Evolutionary conservation across 2,888 invertebrate species (phyloP).

Genomic region (Tanypteryx hageni): DNA sequence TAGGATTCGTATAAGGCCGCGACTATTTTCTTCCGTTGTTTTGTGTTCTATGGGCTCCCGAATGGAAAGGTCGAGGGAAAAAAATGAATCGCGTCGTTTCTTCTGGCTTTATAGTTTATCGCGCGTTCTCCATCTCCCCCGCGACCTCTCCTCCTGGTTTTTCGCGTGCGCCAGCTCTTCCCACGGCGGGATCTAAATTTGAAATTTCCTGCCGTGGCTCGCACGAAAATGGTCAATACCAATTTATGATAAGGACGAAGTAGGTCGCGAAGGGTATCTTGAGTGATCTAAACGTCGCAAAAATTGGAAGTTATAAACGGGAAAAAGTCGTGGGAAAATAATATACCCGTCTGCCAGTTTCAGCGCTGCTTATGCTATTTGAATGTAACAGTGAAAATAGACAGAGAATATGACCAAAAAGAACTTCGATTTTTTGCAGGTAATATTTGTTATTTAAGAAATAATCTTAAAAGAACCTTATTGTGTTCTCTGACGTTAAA

Average conservation of each 20-base stretch:
- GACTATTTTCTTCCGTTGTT: not conserved
- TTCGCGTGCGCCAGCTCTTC: not conserved
- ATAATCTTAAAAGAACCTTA: too few relatives aligned
- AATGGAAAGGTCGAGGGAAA: not conserved
- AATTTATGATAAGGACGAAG: not conserved
- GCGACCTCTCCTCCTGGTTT: constrained; percentile 3
- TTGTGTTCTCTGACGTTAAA: too few relatives aligned
- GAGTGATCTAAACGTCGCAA: too few relatives aligned
- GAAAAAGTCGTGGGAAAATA: too few relatives aligned
- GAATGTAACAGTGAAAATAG: too few relatives aligned
- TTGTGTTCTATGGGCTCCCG: not conserved
- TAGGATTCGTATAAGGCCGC: not conserved
- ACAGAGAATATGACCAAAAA: too few relatives aligned
- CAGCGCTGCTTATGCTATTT: too few relatives aligned
- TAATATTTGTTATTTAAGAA: too few relatives aligned
- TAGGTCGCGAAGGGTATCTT: not conserved
- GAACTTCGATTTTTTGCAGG: too few relatives aligned
- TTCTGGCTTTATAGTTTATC: not conserved
- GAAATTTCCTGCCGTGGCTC: not conserved
- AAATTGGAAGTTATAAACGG: too few relatives aligned
- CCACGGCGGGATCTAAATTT: not conserved
- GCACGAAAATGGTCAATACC: not conserved
- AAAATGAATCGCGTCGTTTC: not conserved
- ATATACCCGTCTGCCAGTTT: too few relatives aligned
- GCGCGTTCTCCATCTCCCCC: not conserved